Conservation (phyloP, 1,140 invertebrate species). For the Hylaeus volcanicus region DNA sequence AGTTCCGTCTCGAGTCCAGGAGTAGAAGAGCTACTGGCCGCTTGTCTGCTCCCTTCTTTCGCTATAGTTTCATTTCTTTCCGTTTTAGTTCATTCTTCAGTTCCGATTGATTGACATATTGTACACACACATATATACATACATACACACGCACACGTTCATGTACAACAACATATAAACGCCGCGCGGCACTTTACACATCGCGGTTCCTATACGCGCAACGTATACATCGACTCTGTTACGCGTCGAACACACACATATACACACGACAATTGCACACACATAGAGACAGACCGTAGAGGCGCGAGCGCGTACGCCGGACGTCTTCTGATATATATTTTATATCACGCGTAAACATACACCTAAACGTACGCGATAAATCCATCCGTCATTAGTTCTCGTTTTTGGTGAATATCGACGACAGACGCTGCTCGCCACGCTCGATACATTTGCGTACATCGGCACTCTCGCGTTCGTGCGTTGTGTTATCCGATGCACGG, state of each 20-base stretch:
- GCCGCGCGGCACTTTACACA: conserved; percentile 7
- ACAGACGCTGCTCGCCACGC: conserved; percentile 14
- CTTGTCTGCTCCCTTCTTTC: conserved; percentile 80
- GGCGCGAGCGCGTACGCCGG: conserved; percentile 4
- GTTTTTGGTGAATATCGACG: conserved; percentile 43
- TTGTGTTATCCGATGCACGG: conserved; percentile 48
- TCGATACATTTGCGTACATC: conserved; percentile 35
- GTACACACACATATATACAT: conserved; percentile 30
- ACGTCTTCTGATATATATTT: conserved; percentile 12
- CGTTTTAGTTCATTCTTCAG: conserved; percentile 75
- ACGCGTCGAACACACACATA: conserved; percentile 9
- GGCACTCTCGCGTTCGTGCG: conserved; percentile 25
- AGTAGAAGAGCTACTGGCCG: conserved; percentile 78
- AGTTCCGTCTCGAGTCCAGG: conserved; percentile 77
- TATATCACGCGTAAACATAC: background rate
- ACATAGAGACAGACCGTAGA: background rate
- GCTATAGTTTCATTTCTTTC: conserved; percentile 80
- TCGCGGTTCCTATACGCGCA: background rate
- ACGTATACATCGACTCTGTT: conserved; percentile 30
- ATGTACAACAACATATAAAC: background rate
- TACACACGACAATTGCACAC: conserved; percentile 9
- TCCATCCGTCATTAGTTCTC: conserved; percentile 45
- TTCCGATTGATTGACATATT: conserved; percentile 69
- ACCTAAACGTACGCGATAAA: conserved; percentile 17
- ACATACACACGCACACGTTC: background rate